Evolutionary conservation across 2,797 vertebrate genomes (phyloP), one percentile per base, ranked within the genome.

Genomic region (Protonibea diacanthus): DNA sequence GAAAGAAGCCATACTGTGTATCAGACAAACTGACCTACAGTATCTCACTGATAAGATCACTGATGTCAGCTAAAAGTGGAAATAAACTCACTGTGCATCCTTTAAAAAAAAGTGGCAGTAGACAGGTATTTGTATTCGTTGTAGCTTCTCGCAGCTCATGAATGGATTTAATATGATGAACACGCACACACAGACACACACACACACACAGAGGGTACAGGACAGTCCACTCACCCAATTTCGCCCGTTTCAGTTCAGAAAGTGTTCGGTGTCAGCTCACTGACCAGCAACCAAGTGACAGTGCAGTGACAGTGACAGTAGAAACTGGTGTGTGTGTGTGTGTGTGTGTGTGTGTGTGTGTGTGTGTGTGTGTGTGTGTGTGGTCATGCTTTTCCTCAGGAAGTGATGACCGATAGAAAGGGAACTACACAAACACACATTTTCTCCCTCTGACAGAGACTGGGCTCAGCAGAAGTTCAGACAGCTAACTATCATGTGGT

Each of bases 401-500:
- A 93, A 94, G 77, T 87, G 87, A 89, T 93, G 90, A 92, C 91
- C 88, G 48, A 74, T 90, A 93, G 91, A 89, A 94, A 93, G 88
- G 94, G 94, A 96, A 96, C 92, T 92, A 86, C 74, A 91, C 71
- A 80, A 29, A 77, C 83, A 87, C 75, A 85, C 75, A 85, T 76
- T 85, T 83, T 88, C 68, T 81, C 72, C 82, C 86, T 89, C 86
- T 91, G 74, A 91, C 85, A 89, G 76, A 91, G 88, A 83, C 87
- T 89, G 81, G 91, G 83, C 92, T 95, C 93, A 95, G 92, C 91
- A 88, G 78, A 95, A 93, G 88, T 91, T 92, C 94, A 95, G 94
- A 95, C 92, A 95, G 88, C 89, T 80, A 82, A 93, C 82, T 79
- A 93, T 96, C 95, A 96, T 93, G 94, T 94, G 95, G 85, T 90